Evolutionary conservation across 2,888 invertebrate species (phyloP).

Genomic region (Smittia sp.): DNA sequence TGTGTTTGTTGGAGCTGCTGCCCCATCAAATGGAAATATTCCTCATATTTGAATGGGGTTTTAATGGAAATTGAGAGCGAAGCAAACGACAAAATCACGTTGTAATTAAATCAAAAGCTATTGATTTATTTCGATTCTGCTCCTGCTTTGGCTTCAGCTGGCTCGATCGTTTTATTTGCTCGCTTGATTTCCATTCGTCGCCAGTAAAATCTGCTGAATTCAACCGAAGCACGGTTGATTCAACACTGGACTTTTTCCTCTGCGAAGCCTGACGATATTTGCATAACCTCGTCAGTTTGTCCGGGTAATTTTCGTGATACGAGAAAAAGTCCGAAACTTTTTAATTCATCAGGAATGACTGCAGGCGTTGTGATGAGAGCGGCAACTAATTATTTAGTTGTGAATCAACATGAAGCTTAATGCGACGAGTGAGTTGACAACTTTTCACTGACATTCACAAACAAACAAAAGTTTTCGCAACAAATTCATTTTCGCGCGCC

Average conservation of each 20-base stretch:
- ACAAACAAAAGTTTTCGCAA: background rate
- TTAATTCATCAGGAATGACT: background rate
- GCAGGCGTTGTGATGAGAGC: background rate
- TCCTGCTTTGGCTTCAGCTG: background rate
- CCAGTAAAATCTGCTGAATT: background rate
- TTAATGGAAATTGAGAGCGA: conserved; percentile 28
- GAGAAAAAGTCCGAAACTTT: background rate
- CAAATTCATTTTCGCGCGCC: background rate
- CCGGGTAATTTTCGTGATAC: background rate
- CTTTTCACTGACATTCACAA: too few relatives aligned
- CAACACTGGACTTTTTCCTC: conserved; percentile 8
- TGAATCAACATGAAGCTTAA: background rate
- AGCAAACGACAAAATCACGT: conserved; percentile 8
- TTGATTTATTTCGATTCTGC: conserved; percentile 13
- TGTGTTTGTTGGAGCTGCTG: background rate
- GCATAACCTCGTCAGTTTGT: conserved; percentile 1
- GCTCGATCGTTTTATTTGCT: background rate
- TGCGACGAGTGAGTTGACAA: background rate
- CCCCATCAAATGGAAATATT: conserved; percentile 5
- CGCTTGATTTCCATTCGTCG: background rate
- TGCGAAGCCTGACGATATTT: background rate
- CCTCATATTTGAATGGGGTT: conserved; percentile 23
- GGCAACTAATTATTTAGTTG: background rate
- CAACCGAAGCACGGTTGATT: background rate
- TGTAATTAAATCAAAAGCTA: conserved; percentile 38